Base-by-base conservation (phyloP, 2,113 vertebrate species). In the Amazona vittata region DNA sequence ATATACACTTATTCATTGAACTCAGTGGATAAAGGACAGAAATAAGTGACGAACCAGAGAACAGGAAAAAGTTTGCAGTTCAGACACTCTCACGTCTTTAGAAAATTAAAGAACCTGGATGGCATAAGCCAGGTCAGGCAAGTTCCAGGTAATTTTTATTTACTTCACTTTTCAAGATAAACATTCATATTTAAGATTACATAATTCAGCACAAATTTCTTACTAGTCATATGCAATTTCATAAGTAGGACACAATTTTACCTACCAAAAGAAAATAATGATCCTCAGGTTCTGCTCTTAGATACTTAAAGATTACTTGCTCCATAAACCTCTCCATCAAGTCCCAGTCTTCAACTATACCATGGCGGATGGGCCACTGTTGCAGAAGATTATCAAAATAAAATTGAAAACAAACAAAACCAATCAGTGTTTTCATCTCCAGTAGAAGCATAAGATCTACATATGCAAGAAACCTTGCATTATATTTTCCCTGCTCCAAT, bases 291-390 rank as follows among this genome's bases (percentile, higher is more conserved):
- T 99, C 99, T 35, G 99, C 99, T 94, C 99, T 98, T 97, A 99
- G 98, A 97, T 99, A 99, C 94, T 99, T 99, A 97, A 99, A 99
- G 97, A 99, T 99, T 96, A 99, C 98, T 98, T 99, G 99, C 95
- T 99, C 99, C 99, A 99, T 99, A 98, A 99, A 99, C 76, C 99
- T 98, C 97, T 99, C 99, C 99, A 99, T 99, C 80, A 99, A 98
- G 95, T 99, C 99, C 99, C 99, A 99, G 93, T 99, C 99, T 98
- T 99, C 99, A 96, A 99, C 99, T 84, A 99, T 99, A 79, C 99
- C 99, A 93, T 99, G 99, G 89, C 99, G 99, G 53, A 99, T 99
- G 25, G 99, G 99, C 99, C 99, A 99, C 99, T 99, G 97, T 96
- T 31, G 37, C 13, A 89, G 35, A 74, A 78, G n/a, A 83, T 37